Percentiles rank a stretch among this genome's conserved stretches.
Conservation (phyloP, 2,113 vertebrate genomes). For the Colius striatus region DNA sequence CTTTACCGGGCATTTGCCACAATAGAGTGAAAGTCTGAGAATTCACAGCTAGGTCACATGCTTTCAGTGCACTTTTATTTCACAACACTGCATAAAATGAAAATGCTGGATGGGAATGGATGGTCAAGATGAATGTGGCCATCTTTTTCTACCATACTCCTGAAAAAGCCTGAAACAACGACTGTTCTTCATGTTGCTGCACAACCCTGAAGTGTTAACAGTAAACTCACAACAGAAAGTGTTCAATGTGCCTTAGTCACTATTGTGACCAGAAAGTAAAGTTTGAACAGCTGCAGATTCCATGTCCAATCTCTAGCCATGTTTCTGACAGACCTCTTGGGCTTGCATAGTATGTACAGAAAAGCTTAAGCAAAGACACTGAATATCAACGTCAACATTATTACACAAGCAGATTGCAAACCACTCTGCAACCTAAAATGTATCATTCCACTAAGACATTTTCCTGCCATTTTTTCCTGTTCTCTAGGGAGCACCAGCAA, state of each 20-base stretch:
- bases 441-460: conserved; percentile 22
- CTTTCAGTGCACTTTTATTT: background rate
- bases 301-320: background rate
- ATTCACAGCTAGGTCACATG: background rate
- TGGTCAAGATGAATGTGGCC: background rate
- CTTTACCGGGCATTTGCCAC: background rate
- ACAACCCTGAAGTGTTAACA: background rate
- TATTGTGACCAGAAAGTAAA: background rate
- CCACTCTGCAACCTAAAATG: background rate
- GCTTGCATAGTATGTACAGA: conserved; percentile 52
- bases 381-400: conserved; percentile 13
- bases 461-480: background rate
- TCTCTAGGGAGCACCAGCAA: background rate
- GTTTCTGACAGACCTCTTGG: background rate
- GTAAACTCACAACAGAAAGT: background rate
- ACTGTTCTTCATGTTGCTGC: background rate
- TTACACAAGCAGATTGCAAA: background rate
- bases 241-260: conserved; percentile 27
- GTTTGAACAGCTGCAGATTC: conserved; percentile 61
- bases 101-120: background rate
- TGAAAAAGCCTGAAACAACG: background rate
- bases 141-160: background rate
- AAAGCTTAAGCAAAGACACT: conserved; percentile 25
- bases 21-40: background rate
- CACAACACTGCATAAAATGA: background rate